phyloP scores from a whole-genome alignment of 1,140 invertebrate species.

The Calliphora vicina region DNA sequence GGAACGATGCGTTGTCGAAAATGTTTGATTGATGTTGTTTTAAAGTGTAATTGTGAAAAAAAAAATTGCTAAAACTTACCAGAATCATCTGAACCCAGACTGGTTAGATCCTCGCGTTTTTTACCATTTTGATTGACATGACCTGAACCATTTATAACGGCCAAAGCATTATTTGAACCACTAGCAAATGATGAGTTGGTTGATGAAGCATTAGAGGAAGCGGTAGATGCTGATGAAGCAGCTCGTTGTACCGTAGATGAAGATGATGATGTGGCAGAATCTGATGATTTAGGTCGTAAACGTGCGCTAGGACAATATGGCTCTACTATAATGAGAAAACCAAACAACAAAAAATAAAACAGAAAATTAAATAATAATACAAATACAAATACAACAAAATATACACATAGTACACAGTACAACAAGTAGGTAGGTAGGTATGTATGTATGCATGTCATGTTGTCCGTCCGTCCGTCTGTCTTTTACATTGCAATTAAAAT shows the following conservation, averaged over 20 bases:
- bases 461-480: too few species aligned
- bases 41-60: too few species aligned
- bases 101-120: conserved; percentile 74
- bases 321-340: conserved; percentile 44
- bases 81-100: conserved; percentile 86
- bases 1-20: too few species aligned
- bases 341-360: conserved; percentile 6
- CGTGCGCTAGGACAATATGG: conserved; percentile 51
- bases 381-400: too few species aligned
- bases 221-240: conserved; percentile 31
- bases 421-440: too few species aligned
- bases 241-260: conserved; percentile 36
- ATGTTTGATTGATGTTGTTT: too few species aligned
- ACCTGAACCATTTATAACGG: conserved; percentile 34
- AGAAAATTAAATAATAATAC: not conserved
- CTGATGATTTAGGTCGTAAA: conserved; percentile 54
- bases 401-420: too few species aligned
- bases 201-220: conserved; percentile 44
- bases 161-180: conserved; percentile 12
- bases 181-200: conserved; percentile 45
- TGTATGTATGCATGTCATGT: too few species aligned
- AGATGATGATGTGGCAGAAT: conserved; percentile 39
- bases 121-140: conserved; percentile 52
- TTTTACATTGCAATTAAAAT: not conserved
- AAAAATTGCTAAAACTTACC: too few species aligned